Conservation (phyloP, 2,797 vertebrate species). For the Poecile montanus region DNA sequence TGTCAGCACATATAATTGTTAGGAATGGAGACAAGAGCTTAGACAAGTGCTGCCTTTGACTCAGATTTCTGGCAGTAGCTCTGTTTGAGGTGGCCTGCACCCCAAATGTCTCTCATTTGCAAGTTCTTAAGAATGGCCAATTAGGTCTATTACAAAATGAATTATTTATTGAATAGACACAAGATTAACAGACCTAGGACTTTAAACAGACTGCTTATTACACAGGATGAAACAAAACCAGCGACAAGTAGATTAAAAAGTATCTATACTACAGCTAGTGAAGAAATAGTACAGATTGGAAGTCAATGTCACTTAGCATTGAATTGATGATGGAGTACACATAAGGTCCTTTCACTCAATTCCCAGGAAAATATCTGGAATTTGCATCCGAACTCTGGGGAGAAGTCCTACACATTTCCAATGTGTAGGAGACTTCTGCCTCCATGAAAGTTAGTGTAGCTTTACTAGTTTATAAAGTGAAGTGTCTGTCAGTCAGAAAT, state of each 20-base stretch:
- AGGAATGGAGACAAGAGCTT: fast-evolving
- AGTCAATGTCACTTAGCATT: neutral
- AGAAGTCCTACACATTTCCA: neutral
- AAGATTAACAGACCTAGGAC: neutral
- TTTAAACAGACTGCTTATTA: neutral
- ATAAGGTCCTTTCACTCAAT: neutral
- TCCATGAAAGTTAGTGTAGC: neutral
- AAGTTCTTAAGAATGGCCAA: neutral
- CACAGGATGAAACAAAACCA: neutral
- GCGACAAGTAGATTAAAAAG: neutral
- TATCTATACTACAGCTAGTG: neutral
- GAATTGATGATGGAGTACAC: neutral
- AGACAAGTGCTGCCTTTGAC: neutral
- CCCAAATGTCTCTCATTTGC: neutral
- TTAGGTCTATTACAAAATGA: neutral
- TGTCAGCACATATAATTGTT: neutral
- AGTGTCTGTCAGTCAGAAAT: neutral
- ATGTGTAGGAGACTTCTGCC: neutral
- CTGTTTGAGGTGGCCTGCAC: neutral
- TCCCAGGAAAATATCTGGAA: neutral
- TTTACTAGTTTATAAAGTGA: neutral
- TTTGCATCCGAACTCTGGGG: neutral
- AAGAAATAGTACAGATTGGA: neutral
- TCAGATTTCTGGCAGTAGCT: neutral
- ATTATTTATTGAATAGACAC: neutral